Conservation (phyloP, 2,113 vertebrate genomes). For the Clarias macrocephalus region DNA sequence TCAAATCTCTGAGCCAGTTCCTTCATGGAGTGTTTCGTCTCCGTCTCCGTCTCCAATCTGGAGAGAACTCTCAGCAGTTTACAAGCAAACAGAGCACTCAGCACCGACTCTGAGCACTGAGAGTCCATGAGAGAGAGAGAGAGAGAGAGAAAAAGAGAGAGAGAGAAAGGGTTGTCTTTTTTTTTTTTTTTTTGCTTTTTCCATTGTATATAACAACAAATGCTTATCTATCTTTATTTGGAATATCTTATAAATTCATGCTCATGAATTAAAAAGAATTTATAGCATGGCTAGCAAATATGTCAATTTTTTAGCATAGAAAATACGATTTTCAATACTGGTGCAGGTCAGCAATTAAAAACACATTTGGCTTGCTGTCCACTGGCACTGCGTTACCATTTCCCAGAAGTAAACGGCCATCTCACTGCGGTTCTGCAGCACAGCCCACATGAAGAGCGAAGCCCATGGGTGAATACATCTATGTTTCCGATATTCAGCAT, state of each 20-base stretch:
- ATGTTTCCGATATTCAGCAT: conserved; percentile 13
- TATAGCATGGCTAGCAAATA: not conserved
- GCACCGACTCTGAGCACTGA: conserved; percentile 78
- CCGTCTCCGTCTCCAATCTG: conserved; percentile 75
- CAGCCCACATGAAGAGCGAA: conserved; percentile 85
- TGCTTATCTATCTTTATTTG: not conserved
- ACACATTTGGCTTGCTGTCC: no score
- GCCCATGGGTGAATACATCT: conserved; percentile 75
- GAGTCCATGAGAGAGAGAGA: not conserved
- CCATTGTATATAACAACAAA: not conserved
- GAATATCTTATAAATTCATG: not conserved
- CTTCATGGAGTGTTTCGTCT: conserved; percentile 76
- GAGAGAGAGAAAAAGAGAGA: not conserved
- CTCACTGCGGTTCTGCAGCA: conserved; percentile 82
- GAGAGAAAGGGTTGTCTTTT: not conserved
- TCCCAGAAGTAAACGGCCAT: conserved; percentile 91
- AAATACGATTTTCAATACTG: not conserved
- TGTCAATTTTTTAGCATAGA: not conserved
- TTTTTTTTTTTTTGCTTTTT: not conserved
- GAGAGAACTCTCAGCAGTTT: conserved; percentile 82
- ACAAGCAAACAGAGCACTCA: conserved; percentile 79
- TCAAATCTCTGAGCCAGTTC: conserved; percentile 82
- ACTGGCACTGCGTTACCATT: conserved; percentile 74
- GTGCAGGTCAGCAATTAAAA: not conserved
- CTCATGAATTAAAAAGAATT: not conserved